phyloP scores from a whole-genome alignment of 1,140 invertebrate genomes.

The Battus philenor region DNA sequence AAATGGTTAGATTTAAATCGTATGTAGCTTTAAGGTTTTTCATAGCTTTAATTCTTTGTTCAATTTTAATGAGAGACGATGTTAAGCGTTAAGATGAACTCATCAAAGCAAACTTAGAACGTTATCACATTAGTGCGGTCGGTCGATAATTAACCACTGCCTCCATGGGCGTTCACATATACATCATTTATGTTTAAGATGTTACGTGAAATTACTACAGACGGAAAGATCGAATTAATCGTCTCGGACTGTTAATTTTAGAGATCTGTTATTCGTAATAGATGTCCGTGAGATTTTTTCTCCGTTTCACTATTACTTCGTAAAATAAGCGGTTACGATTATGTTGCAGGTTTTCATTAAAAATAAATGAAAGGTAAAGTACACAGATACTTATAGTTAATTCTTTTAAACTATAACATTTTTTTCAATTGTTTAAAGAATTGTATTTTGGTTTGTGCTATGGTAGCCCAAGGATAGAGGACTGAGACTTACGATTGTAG shows the following conservation, averaged over 20 bases:
- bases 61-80: not conserved
- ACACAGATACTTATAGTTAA: too few species aligned
- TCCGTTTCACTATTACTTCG: too few species aligned
- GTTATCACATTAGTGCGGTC: slow-evolving; percentile 60
- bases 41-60: not conserved
- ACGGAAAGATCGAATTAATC: slow-evolving; percentile 34
- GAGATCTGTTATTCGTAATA: slow-evolving; percentile 51
- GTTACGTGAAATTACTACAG: slow-evolving; percentile 46
- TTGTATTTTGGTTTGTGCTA: too few species aligned
- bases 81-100: slow-evolving; percentile 52
- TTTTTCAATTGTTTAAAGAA: too few species aligned
- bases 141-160: slow-evolving; percentile 57
- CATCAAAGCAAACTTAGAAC: slow-evolving; percentile 58
- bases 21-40: too few species aligned
- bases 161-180: slow-evolving; percentile 63
- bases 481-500: too few species aligned
- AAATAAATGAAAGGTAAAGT: too few species aligned
- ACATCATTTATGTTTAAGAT: slow-evolving; percentile 68
- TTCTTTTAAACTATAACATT: too few species aligned
- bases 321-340: too few species aligned
- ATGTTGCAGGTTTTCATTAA: too few species aligned
- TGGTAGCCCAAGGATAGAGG: too few species aligned
- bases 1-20: too few species aligned
- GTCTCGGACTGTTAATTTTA: slow-evolving; percentile 51
- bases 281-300: slow-evolving; percentile 45